Conservation (phyloP, 2,113 vertebrate genomes). For the Aldabrachelys gigantea region DNA sequence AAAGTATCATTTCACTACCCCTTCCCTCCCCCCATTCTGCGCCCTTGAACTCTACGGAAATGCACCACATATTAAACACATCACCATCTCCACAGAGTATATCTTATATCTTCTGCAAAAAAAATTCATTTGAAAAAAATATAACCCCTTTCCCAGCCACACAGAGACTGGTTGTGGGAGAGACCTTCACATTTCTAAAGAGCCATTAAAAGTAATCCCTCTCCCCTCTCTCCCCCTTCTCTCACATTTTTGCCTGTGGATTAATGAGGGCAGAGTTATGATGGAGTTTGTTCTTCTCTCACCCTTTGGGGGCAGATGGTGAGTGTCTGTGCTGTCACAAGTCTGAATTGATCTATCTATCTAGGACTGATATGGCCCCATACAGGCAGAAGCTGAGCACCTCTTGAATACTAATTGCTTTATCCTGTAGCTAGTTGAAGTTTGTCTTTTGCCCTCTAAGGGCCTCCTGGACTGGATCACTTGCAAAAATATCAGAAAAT, state of each 20-base stretch:
- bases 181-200: neutral
- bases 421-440: neutral
- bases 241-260: neutral
- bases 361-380: neutral
- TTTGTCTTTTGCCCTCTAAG: neutral
- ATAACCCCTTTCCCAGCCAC: neutral
- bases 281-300: neutral
- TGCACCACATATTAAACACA: neutral
- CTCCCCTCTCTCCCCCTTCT: neutral
- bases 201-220: neutral
- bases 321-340: neutral
- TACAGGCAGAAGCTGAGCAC: neutral
- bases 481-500: neutral
- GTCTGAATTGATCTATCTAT: too few species aligned
- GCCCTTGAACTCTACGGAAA: neutral
- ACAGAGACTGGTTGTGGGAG: neutral
- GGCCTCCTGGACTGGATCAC: neutral
- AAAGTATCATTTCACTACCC: neutral
- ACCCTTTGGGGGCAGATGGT: neutral
- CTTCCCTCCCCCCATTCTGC: neutral
- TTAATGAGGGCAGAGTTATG: neutral
- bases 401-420: neutral
- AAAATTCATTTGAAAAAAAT: neutral
- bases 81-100: neutral
- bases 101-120: neutral